These are phyloP conservation scores for Agrochola lota DNA, from an alignment of 2,888 invertebrate genomes.

Conservation along the genomic window DNA sequence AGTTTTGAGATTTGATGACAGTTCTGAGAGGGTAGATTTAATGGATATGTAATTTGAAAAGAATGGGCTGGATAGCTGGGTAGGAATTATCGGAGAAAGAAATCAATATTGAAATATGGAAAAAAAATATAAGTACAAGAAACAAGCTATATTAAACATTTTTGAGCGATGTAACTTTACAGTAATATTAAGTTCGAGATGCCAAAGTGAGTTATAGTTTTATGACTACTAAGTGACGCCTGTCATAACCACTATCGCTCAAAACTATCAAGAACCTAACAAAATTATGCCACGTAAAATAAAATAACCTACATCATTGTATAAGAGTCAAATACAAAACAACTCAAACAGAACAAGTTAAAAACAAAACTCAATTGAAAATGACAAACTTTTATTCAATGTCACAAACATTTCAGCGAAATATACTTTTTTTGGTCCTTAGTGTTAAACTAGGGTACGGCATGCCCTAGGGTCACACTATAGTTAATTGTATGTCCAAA, in stretches of 20 bases:
- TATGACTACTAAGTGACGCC: neutral
- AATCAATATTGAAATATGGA: neutral
- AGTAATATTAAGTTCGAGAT: neutral
- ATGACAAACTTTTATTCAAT: neutral
- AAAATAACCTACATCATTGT: neutral
- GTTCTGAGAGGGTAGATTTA: neutral
- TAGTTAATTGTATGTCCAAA: slow-evolving; percentile 53
- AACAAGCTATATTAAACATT: neutral
- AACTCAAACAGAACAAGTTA: neutral
- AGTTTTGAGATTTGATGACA: slow-evolving; percentile 21
- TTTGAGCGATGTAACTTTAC: neutral
- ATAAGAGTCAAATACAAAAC: neutral
- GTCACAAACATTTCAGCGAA: neutral
- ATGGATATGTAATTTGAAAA: neutral
- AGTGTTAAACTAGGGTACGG: slow-evolving; percentile 12
- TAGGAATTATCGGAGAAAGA: neutral
- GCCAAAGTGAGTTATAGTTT: neutral
- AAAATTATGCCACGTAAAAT: neutral
- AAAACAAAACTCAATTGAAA: slow-evolving; percentile 19
- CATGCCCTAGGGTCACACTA: slow-evolving; percentile 32
- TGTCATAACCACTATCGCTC: neutral
- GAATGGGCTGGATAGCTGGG: neutral
- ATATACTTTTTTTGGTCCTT: neutral
- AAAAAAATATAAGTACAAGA: neutral
- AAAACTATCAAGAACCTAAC: neutral